Evolutionary conservation across 1,140 invertebrate genomes (phyloP).

Genomic region (Maniola jurtina): DNA sequence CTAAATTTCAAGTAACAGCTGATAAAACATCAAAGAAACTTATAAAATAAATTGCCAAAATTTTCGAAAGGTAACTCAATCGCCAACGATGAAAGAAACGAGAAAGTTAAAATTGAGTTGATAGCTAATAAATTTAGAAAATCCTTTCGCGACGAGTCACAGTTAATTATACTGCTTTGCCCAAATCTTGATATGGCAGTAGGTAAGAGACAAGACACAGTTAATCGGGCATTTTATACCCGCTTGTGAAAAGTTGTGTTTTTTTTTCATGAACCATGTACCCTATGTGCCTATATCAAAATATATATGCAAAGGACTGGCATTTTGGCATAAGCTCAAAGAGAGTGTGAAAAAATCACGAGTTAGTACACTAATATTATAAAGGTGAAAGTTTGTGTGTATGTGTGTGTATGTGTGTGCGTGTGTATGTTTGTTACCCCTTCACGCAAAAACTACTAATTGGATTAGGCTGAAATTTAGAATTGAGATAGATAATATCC

Average conservation of each 20-base stretch:
- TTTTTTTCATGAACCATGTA: no score
- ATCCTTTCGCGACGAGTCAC: slow-evolving; percentile 7
- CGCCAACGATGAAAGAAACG: neutral
- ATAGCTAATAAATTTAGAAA: slow-evolving; percentile 34
- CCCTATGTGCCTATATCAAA: no score
- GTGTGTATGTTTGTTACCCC: no score
- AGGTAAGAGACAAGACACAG: slow-evolving; percentile 9
- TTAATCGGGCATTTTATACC: neutral
- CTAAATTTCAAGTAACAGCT: neutral
- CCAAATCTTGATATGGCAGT: neutral
- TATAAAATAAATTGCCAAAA: slow-evolving; percentile 7
- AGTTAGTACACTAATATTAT: no score
- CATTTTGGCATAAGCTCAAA: no score
- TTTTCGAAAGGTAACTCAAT: slow-evolving; percentile 11
- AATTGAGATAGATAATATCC: no score
- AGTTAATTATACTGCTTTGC: slow-evolving; percentile 22
- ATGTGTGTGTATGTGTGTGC: no score
- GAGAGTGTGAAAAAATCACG: no score
- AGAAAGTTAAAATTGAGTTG: slow-evolving; percentile 32
- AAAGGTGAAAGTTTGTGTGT: no score
- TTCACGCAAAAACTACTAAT: no score
- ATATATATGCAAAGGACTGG: no score
- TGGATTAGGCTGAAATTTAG: no score
- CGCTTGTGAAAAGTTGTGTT: neutral
- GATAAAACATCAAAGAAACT: neutral